Evolutionary conservation across 2,888 invertebrate species (phyloP).

Genomic region (Pseudeuparius sepicola): DNA sequence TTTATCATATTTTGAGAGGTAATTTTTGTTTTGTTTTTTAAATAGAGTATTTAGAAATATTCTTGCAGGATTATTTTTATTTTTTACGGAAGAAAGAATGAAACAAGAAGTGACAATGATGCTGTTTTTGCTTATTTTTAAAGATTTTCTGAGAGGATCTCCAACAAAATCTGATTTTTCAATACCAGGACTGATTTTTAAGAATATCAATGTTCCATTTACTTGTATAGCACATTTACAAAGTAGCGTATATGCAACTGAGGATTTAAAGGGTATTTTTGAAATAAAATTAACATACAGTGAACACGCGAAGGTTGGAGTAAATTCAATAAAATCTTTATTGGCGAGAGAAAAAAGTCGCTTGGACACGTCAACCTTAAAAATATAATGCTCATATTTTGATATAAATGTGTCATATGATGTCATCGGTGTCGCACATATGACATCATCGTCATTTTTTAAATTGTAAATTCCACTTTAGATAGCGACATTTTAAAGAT

Average conservation of each 20-base stretch:
- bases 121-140: slow-evolving; percentile 43
- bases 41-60: slow-evolving; percentile 10
- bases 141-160: slow-evolving; percentile 37
- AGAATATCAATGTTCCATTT: slow-evolving; percentile 42
- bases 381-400: too few species aligned
- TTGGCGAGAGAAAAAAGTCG: too few species aligned
- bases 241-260: slow-evolving; percentile 38
- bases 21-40: slow-evolving; percentile 22
- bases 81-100: slow-evolving; percentile 44
- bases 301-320: too few species aligned
- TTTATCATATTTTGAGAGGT: slow-evolving; percentile 42
- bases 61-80: slow-evolving; percentile 43
- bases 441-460: too few species aligned
- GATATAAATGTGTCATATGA: too few species aligned
- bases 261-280: slow-evolving; percentile 29
- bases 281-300: too few species aligned
- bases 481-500: too few species aligned
- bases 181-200: slow-evolving; percentile 39
- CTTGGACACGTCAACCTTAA: too few species aligned
- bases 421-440: too few species aligned
- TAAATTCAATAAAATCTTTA: too few species aligned
- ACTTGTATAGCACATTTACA: slow-evolving; percentile 37
- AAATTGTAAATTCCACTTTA: too few species aligned
- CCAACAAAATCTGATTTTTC: slow-evolving; percentile 37
- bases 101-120: slow-evolving; percentile 42